These are phyloP conservation scores for Tetropium fuscum DNA, from an alignment of 2,888 invertebrate genomes.

Conservation along the genomic window DNA sequence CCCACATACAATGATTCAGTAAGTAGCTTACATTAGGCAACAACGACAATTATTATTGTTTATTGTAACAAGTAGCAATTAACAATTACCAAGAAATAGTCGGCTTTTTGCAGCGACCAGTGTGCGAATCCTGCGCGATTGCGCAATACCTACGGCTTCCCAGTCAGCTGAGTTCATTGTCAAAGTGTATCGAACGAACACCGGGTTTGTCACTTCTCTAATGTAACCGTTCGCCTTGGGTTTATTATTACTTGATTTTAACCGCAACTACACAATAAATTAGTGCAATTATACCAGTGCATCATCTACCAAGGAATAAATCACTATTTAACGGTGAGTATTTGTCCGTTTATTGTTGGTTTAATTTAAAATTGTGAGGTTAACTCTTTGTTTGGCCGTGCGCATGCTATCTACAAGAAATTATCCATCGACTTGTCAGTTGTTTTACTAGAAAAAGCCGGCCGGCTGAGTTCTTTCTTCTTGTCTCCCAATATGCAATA, in stretches of 20 bases:
- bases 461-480: slow-evolving; percentile 56
- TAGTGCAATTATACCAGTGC: slow-evolving; percentile 33
- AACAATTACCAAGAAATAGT: slow-evolving; percentile 11
- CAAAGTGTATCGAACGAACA: slow-evolving; percentile 61
- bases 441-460: slow-evolving; percentile 57
- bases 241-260: slow-evolving; percentile 39
- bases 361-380: slow-evolving; percentile 53
- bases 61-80: no score
- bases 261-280: slow-evolving; percentile 34
- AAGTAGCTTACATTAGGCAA: slow-evolving; percentile 21
- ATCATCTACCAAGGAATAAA: slow-evolving; percentile 21
- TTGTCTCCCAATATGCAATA: slow-evolving; percentile 19
- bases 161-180: slow-evolving; percentile 63
- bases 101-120: slow-evolving; percentile 18
- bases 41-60: slow-evolving; percentile 11
- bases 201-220: slow-evolving; percentile 52
- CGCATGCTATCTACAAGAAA: slow-evolving; percentile 56
- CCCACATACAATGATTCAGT: slow-evolving; percentile 19
- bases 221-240: slow-evolving; percentile 44
- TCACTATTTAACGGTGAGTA: slow-evolving; percentile 39
- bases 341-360: slow-evolving; percentile 11
- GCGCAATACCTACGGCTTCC: slow-evolving; percentile 57
- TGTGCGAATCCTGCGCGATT: slow-evolving; percentile 44
- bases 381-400: slow-evolving; percentile 56
- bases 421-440: slow-evolving; percentile 55